Base-by-base conservation (phyloP, 1,140 invertebrate genomes). In the Hycleus phaleratus region DNA sequence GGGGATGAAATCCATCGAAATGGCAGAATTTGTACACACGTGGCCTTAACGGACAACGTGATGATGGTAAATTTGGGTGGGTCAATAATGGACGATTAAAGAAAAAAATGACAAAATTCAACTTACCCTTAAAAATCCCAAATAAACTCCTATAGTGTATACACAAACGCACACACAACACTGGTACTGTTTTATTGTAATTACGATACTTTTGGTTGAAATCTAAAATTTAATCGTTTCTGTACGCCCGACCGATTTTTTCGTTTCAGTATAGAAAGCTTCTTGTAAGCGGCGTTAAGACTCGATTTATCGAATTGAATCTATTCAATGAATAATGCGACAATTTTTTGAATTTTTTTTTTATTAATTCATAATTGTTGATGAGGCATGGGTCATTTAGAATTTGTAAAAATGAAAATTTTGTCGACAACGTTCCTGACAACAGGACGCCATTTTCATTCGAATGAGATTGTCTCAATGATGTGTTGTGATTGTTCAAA, bases 391-490 rank as follows among this genome's bases (percentile, higher is more conserved):
- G 46, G 63, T 68, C 70, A 71, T 71, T 45, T 59, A 66, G 65
- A 60, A 62, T 50, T 65, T 65, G 43, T 47, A 63, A 63, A 69
- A 63, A 65, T 62, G 51, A 45, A 32, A 59, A 63, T 62, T 62
- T 67, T 65, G 52, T 65, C 55, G 60, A 53, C 56, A 69, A 60
- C 67, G 65, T 65, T 71, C 71, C 70, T 66, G 61, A 64, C 62
- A 62, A 67, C 66, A 64, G 47, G 62, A 67, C 68, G 70, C 71
- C 71, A 73, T 73, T 68, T 71, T 71, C 67, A 64, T 66, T 60
- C 47, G 47, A 49, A 54, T 61, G 32, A 32, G 7, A 5, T 32
- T 7, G 32, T 32, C 7, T 32, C 32, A 32, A 32, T 32, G 32
- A 32, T 32, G 32, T 5, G 4, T 4, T 4, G 32, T 32, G 32